Conservation (phyloP, 1,140 invertebrate species). For the Drosophila nigromelanica region DNA sequence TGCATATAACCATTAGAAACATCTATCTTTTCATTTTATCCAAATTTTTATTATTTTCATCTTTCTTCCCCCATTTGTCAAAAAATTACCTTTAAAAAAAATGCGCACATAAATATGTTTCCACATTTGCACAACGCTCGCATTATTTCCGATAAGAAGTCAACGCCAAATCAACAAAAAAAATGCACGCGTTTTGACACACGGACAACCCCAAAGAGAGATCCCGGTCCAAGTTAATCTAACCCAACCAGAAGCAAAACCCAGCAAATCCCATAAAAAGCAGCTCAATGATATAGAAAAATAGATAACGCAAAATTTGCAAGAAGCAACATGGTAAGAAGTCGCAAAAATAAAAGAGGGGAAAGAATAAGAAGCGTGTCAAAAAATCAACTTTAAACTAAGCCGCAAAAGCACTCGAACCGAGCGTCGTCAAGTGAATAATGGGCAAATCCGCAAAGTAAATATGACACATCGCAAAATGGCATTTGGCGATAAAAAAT, state of each 20-base stretch:
- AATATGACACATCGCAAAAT: constrained; percentile 81
- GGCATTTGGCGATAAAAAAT: constrained; percentile 76
- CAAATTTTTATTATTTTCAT: background rate
- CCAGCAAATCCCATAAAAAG: constrained; percentile 70
- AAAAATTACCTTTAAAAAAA: background rate
- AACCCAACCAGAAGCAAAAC: constrained; percentile 29
- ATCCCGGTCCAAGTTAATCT: constrained; percentile 3
- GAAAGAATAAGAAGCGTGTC: constrained; percentile 47
- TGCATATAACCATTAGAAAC: no score
- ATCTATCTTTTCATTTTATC: no score
- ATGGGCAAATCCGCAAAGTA: constrained; percentile 79
- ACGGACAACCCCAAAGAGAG: constrained; percentile 25
- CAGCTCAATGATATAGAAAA: constrained; percentile 78
- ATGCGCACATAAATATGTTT: background rate
- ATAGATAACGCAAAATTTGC: constrained; percentile 72
- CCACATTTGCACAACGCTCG: constrained; percentile 1
- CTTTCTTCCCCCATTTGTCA: background rate
- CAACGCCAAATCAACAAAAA: constrained; percentile 56
- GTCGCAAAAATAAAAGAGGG: constrained; percentile 10
- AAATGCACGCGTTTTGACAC: constrained; percentile 45
- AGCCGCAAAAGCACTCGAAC: constrained; percentile 74
- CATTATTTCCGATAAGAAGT: constrained; percentile 53
- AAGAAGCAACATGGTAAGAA: constrained; percentile 44
- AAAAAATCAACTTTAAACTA: constrained; percentile 76
- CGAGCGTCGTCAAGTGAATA: constrained; percentile 75